phyloP scores from a whole-genome alignment of 2,888 invertebrate species.

The Spisula solida region DNA sequence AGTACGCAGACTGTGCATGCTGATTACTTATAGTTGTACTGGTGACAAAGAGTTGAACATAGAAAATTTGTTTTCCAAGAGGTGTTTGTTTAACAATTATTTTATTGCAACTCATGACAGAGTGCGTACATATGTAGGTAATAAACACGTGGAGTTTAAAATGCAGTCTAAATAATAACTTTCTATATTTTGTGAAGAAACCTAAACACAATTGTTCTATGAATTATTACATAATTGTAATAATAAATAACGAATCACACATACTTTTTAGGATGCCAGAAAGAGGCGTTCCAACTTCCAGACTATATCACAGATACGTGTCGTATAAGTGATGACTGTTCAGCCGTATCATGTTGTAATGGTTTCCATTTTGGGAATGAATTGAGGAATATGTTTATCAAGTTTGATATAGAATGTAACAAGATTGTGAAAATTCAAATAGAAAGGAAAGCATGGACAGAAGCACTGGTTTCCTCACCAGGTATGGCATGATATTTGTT shows the following conservation, averaged over 20 bases:
- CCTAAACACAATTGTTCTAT: too few relatives aligned
- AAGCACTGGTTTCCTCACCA: neutral
- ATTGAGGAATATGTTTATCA: neutral
- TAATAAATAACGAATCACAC: neutral
- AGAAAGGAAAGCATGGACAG: slow-evolving; percentile 22
- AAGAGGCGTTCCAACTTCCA: neutral
- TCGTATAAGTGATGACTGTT: slow-evolving; percentile 2
- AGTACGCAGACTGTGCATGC: too few relatives aligned
- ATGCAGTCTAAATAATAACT: neutral
- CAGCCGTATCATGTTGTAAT: neutral
- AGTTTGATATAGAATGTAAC: neutral
- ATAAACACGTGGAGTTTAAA: neutral
- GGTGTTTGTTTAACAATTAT: too few relatives aligned
- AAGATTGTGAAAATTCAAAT: neutral
- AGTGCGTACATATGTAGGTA: neutral
- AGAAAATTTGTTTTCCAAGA: neutral
- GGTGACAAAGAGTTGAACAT: too few relatives aligned
- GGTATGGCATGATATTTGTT: neutral
- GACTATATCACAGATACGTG: neutral
- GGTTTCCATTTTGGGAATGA: neutral
- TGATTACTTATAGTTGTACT: too few relatives aligned
- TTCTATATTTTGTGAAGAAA: neutral
- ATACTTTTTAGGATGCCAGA: neutral
- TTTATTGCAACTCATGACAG: neutral
- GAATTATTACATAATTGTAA: too few relatives aligned